phyloP scores from a whole-genome alignment of 2,797 vertebrate genomes.

The Eulemur rubriventer region DNA sequence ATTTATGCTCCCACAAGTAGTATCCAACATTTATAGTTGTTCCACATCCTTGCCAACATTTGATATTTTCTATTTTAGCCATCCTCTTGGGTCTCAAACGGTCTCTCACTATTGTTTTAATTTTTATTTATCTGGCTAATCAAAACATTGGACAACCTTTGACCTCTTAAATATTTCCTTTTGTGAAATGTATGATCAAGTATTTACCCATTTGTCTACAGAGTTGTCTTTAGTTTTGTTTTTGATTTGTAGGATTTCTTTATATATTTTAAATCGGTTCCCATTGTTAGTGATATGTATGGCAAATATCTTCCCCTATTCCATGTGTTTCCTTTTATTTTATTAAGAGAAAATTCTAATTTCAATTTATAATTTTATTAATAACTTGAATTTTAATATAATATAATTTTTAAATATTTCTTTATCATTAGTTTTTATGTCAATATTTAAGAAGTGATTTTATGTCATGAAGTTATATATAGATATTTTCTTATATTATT shows the following conservation, averaged over 20 bases:
- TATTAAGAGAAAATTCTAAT: background rate
- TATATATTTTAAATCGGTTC: background rate
- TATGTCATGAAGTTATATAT: background rate
- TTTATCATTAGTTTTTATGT: background rate
- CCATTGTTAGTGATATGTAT: background rate
- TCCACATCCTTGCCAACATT: background rate
- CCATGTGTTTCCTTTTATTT: background rate
- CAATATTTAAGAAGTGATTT: background rate
- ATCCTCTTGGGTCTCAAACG: background rate
- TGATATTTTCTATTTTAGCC: background rate
- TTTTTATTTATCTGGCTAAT: background rate
- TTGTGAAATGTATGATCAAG: background rate
- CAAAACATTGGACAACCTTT: background rate
- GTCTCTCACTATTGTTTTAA: background rate
- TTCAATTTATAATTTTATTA: background rate
- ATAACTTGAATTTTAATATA: background rate
- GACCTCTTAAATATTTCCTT: background rate
- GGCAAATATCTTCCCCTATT: background rate
- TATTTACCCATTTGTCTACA: background rate
- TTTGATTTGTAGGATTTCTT: background rate
- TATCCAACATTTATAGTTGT: background rate
- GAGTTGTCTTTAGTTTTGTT: background rate
- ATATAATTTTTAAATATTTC: background rate
- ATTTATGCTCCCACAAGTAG: background rate
- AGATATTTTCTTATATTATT: background rate